Evolutionary conservation across 2,113 vertebrate species (phyloP).

Genomic region (Edolisoma coerulescens): DNA sequence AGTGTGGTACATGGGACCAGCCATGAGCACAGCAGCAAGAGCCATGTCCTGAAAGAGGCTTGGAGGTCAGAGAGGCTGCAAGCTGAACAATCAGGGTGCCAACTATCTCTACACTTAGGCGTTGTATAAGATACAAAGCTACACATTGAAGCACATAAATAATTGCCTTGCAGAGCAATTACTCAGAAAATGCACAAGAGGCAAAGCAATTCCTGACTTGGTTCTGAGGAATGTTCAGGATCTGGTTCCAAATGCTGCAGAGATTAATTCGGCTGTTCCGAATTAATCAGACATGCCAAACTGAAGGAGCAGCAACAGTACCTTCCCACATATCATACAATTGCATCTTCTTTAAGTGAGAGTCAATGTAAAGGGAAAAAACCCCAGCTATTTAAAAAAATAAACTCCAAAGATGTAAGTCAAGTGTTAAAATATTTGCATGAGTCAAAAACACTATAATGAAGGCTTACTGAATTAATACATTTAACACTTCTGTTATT

Average conservation of each 20-base stretch:
- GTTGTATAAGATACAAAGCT: background rate
- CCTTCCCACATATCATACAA: background rate
- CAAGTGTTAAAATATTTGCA: background rate
- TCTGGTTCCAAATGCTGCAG: background rate
- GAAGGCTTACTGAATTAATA: background rate
- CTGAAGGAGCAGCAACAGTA: background rate
- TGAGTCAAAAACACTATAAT: background rate
- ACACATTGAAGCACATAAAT: background rate
- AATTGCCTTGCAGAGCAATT: background rate
- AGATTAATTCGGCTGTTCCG: background rate
- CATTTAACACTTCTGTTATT: background rate
- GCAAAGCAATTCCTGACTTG: background rate
- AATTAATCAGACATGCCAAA: background rate
- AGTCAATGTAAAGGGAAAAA: background rate
- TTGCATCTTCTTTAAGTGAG: background rate
- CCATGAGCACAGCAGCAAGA: background rate
- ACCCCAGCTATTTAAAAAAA: background rate
- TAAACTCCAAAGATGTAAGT: background rate
- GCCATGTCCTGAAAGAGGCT: background rate
- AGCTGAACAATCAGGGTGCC: background rate
- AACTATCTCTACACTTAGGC: fast-evolving
- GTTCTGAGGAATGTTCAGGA: background rate
- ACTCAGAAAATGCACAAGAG: background rate
- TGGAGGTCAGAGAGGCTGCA: background rate
- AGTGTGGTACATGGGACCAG: background rate